A percentile compares a stretch with the other conserved stretches of the same genome.
phyloP scores from a whole-genome alignment of 2,113 vertebrate genomes.

The Pachycephala philippinensis region DNA sequence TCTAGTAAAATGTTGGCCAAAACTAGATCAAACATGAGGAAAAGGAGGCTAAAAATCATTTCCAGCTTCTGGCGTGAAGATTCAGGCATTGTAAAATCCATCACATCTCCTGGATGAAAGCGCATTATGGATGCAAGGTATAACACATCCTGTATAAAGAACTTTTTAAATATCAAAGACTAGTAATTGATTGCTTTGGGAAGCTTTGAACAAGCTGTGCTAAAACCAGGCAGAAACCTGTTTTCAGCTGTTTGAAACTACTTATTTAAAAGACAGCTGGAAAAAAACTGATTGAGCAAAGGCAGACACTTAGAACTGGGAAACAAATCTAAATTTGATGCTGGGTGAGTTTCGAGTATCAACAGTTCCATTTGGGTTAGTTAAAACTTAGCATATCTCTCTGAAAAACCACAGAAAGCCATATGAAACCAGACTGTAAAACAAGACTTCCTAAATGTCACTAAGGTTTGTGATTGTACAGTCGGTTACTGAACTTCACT shows the following conservation, averaged over 20 bases:
- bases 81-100: neutral
- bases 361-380: neutral
- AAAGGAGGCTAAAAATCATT: neutral
- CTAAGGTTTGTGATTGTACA: neutral
- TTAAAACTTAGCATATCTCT: neutral
- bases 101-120: neutral
- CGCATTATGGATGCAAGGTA: fast-evolving
- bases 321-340: neutral
- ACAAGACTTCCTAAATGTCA: neutral
- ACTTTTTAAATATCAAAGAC: neutral
- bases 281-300: neutral
- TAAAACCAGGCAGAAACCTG: neutral
- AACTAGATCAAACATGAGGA: neutral
- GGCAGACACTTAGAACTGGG: neutral
- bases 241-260: neutral
- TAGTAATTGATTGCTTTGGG: neutral
- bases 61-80: neutral
- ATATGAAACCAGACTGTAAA: neutral
- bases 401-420: neutral
- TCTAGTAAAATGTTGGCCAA: neutral
- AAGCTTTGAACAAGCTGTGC: neutral
- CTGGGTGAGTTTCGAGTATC: neutral
- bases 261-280: neutral
- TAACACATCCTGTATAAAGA: neutral
- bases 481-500: neutral